Conservation (phyloP, 2,113 vertebrate species). For the Daubentonia madagascariensis region DNA sequence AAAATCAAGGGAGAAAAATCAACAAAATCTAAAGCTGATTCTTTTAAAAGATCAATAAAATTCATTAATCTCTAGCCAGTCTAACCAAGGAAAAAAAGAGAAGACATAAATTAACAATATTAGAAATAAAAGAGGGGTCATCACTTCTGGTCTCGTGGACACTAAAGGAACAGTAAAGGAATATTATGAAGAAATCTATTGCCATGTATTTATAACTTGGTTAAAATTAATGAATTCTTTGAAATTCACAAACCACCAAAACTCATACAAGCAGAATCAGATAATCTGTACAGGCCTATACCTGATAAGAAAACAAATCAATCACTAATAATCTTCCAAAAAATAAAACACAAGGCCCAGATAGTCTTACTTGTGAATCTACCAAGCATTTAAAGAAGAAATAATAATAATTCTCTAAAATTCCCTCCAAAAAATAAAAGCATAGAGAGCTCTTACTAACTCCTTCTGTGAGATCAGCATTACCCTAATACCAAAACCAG, state of each 20-base stretch:
- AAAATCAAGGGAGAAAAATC: neutral
- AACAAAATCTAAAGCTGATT: neutral
- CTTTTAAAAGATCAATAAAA: neutral
- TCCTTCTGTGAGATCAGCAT: neutral
- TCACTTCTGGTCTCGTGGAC: neutral
- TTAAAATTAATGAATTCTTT: neutral
- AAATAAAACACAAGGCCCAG: neutral
- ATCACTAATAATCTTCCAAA: neutral
- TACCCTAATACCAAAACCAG: neutral
- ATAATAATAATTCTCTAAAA: neutral
- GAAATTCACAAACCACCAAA: neutral
- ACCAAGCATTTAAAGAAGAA: neutral
- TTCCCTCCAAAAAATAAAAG: neutral
- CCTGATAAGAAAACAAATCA: neutral
- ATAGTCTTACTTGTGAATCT: neutral
- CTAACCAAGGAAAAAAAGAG: neutral
- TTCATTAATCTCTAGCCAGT: neutral
- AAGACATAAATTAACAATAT: neutral
- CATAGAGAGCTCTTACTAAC: neutral
- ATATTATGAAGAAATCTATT: neutral
- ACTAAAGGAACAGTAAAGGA: neutral
- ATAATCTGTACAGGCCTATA: neutral
- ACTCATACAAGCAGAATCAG: neutral
- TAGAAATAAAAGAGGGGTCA: neutral
- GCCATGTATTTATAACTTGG: neutral